phyloP scores from a whole-genome alignment of 2,888 invertebrate genomes.

The Pandemis corylana region DNA sequence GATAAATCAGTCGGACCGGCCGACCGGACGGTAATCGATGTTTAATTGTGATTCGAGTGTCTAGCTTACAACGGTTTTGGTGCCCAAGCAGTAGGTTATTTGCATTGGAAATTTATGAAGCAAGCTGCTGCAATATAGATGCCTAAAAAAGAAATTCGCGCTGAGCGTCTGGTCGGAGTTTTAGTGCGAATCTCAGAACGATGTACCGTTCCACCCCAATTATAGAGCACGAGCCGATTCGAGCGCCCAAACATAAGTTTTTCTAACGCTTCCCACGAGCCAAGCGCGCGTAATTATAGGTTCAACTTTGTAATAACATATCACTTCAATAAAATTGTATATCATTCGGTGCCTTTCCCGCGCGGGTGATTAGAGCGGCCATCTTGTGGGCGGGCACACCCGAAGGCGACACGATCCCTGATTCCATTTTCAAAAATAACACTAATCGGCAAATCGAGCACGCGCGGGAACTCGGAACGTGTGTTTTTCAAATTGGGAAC shows the following conservation, averaged over 20 bases:
- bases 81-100: neutral
- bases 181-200: slow-evolving; percentile 28
- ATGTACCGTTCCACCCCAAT: slow-evolving; percentile 66
- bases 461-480: slow-evolving; percentile 79
- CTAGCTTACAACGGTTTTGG: slow-evolving; percentile 7
- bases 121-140: too few species aligned
- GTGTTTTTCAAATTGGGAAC: slow-evolving; percentile 82
- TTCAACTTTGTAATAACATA: slow-evolving; percentile 81
- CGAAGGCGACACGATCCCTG: slow-evolving; percentile 82
- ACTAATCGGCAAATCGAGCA: slow-evolving; percentile 83
- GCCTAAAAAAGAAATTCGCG: neutral
- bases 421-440: slow-evolving; percentile 83
- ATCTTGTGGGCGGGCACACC: slow-evolving; percentile 82
- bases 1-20: slow-evolving; percentile 66
- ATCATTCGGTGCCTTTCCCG: slow-evolving; percentile 80
- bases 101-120: slow-evolving; percentile 2
- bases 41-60: slow-evolving; percentile 33
- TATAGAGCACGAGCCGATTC: slow-evolving; percentile 77
- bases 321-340: slow-evolving; percentile 84
- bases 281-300: slow-evolving; percentile 80
- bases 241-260: slow-evolving; percentile 73
- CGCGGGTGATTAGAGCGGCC: slow-evolving; percentile 82
- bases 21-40: slow-evolving; percentile 45
- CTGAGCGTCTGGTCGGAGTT: neutral
- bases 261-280: slow-evolving; percentile 84